Conservation (phyloP, 1,140 invertebrate genomes). For the Diorhabda carinulata region DNA sequence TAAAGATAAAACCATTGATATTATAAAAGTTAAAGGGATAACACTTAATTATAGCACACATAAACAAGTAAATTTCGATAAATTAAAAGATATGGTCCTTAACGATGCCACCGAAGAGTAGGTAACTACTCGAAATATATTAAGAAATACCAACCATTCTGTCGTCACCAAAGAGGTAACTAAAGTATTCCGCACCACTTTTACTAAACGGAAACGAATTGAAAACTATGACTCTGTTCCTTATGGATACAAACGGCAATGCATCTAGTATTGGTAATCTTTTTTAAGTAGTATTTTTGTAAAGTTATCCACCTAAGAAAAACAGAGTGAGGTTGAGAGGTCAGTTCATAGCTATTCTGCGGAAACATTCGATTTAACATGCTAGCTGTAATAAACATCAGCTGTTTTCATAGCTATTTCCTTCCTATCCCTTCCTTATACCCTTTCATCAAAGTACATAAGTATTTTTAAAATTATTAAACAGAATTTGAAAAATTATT, state of each 20-base stretch:
- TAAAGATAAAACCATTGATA: neutral
- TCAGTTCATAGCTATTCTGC: neutral
- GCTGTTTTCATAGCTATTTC: neutral
- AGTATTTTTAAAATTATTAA: too few relatives aligned
- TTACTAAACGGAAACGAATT: neutral
- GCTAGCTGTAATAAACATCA: neutral
- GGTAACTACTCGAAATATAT: neutral
- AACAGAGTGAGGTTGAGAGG: neutral
- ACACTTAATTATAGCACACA: slow-evolving; percentile 11
- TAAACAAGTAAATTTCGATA: neutral
- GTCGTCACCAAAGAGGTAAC: slow-evolving; percentile 1
- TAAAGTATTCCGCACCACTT: neutral
- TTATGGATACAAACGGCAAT: neutral
- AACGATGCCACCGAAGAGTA: neutral
- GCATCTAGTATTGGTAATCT: neutral
- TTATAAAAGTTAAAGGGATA: slow-evolving; percentile 13
- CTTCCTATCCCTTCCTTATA: too few relatives aligned
- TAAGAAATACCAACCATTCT: neutral
- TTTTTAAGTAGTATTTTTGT: neutral
- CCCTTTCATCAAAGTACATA: too few relatives aligned
- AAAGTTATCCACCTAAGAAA: neutral
- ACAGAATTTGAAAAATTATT: too few relatives aligned
- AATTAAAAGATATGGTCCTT: neutral
- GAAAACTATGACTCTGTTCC: neutral
- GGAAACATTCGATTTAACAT: neutral